Base-by-base conservation (phyloP, 2,888 invertebrate species). In the Cylloceria caligata region DNA sequence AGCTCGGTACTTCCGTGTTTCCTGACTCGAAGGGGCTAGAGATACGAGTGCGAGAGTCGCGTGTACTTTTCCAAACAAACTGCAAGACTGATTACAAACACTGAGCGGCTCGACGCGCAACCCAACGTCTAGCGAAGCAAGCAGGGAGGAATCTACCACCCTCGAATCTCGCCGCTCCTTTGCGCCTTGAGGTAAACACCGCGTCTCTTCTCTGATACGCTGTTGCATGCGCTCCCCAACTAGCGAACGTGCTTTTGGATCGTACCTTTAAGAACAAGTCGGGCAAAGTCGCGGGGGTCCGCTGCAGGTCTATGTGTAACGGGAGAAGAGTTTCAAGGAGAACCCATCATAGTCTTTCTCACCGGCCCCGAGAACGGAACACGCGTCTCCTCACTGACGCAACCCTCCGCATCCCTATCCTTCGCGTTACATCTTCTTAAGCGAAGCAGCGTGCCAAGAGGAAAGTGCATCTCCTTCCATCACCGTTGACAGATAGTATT, bases 61-160 rank as follows among this genome's bases (percentile, higher is more conserved):
- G 85, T 85, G 81, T 86, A 87, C 83, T 77, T 75, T 85, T 34
- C 80, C 82, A 83, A 85, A 84, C 88, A 86, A 86, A 83, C 86
- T 85, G 80, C 72, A 71, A 83, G 87, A 87, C 87, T 88, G 87
- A 88, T 88, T 87, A 86, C 86, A 85, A 86, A 88, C 85, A 85
- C 78, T 64, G 83, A 80, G 81, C 47, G 71, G 47, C 81, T 71
- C 80, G 57, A 64, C 68, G 69, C 64, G 77, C 68, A 72, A 75
- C 49, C 64, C 24, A 47, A 16, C 49, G 16, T 27, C 30, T 3
- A 39, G 45, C 47, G 24, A 60, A 42, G 42, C 34, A 39, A 49
- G 16, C 49, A 74, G 36, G 24, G 47, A 55, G 74, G 65, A 74
- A 81, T 74, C 77, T 45, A 57, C 47, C 21, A 60, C 19, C 45